phyloP scores from a whole-genome alignment of 2,888 invertebrate genomes.

The Hypselothyrea guttata region DNA sequence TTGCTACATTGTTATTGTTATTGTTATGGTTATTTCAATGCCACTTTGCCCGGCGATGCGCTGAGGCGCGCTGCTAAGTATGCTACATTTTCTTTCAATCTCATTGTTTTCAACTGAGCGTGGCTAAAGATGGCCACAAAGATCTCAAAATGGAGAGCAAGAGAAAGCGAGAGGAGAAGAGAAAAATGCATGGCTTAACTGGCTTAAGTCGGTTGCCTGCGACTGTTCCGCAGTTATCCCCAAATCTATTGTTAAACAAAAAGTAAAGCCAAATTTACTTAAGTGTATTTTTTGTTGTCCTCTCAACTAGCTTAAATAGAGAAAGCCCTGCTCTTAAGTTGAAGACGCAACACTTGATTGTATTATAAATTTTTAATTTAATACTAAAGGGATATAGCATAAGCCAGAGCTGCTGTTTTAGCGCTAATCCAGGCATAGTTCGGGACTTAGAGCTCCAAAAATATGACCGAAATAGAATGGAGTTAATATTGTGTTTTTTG shows the following conservation, averaged over 20 bases:
- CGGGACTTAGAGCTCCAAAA: conserved; percentile 5
- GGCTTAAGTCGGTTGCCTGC: too few species aligned
- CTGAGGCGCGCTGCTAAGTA: conserved; percentile 59
- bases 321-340: too few species aligned
- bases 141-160: too few species aligned
- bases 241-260: too few species aligned
- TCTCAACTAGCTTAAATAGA: too few species aligned
- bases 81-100: conserved; percentile 62
- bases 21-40: conserved; percentile 66
- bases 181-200: too few species aligned
- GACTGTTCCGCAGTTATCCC: too few species aligned
- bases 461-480: background rate
- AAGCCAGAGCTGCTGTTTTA: conserved; percentile 2
- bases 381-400: background rate
- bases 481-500: too few species aligned
- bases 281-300: too few species aligned
- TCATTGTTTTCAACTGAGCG: conserved; percentile 28
- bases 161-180: too few species aligned
- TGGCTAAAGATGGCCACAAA: background rate
- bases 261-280: too few species aligned
- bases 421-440: conserved; percentile 25
- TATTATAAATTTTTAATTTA: background rate
- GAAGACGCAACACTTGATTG: background rate
- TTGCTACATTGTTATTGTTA: conserved; percentile 36
- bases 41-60: conserved; percentile 52